Percentiles rank a stretch among this genome's conserved stretches.
Evolutionary conservation across 2,797 vertebrate species (phyloP).

Genomic region (Eulemur mongoz): DNA sequence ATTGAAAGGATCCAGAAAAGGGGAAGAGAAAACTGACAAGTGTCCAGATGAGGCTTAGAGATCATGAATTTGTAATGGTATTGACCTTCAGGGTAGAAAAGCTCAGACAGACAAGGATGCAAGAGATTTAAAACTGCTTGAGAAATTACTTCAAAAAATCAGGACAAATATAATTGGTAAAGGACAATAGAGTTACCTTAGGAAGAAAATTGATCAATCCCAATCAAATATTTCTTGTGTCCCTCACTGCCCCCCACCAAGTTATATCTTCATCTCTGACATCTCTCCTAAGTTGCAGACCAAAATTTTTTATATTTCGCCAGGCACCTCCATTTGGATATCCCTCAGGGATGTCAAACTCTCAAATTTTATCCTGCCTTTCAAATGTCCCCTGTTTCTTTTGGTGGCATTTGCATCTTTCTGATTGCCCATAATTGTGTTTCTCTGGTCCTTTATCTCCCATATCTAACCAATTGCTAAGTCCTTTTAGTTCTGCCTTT

Average conservation of each 20-base stretch:
- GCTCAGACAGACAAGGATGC: not conserved
- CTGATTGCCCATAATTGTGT: not conserved
- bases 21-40: not conserved
- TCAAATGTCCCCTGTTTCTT: not conserved
- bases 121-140: not conserved
- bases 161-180: not conserved
- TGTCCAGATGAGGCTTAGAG: not conserved
- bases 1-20: not conserved
- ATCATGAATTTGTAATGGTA: not conserved
- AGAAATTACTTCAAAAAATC: conserved; percentile 15
- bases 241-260: not conserved
- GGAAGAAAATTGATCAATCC: not conserved
- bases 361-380: conserved; percentile 5
- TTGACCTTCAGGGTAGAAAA: not conserved
- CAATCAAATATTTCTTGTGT: not conserved
- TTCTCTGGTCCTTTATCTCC: not conserved
- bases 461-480: not conserved
- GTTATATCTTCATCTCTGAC: not conserved
- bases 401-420: conserved; percentile 5
- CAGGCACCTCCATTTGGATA: not conserved
- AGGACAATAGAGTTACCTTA: not conserved
- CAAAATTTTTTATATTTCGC: not conserved
- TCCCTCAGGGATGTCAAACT: not conserved
- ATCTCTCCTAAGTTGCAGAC: not conserved
- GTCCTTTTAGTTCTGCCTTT: not conserved